phyloP scores from a whole-genome alignment of 2,797 vertebrate species.

The Sebastes hopkinsi region DNA sequence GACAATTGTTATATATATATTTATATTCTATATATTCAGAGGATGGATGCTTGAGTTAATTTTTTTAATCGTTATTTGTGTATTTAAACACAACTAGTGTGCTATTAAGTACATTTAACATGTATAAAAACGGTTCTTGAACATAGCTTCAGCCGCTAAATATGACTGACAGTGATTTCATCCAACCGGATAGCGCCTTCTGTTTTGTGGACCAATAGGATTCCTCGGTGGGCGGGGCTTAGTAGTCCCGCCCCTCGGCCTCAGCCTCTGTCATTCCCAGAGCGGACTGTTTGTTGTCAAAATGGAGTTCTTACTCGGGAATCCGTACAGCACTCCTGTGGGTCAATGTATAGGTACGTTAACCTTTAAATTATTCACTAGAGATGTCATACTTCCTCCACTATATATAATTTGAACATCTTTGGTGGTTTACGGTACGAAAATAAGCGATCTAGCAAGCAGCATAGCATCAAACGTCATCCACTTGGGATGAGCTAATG shows the following conservation, averaged over 20 bases:
- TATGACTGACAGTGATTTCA: constrained; percentile 44
- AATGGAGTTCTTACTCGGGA: constrained; percentile 99
- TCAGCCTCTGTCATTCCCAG: constrained; percentile 56
- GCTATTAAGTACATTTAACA: rapidly evolving
- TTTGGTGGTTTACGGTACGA: background rate
- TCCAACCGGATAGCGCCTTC: background rate
- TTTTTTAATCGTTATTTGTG: background rate
- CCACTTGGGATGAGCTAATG: constrained; percentile 58
- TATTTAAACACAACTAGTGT: background rate
- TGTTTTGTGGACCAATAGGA: constrained; percentile 62
- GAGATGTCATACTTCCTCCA: background rate
- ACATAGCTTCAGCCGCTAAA: constrained; percentile 14
- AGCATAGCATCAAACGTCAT: constrained; percentile 69
- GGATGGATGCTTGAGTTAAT: rapidly evolving
- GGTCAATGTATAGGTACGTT: constrained; percentile 94
- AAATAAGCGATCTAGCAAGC: constrained; percentile 50
- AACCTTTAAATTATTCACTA: background rate
- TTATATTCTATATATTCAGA: background rate
- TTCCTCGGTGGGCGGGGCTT: rapidly evolving
- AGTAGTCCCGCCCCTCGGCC: background rate
- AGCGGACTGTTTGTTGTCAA: constrained; percentile 88
- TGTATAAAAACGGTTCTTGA: constrained; percentile 11
- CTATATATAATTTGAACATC: background rate
- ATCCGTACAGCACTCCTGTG: constrained; percentile 97
- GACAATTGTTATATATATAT: rapidly evolving